Evolutionary conservation across 2,797 vertebrate genomes (phyloP), one percentile per base, ranked within the genome.

Genomic region (Natrix natrix): DNA sequence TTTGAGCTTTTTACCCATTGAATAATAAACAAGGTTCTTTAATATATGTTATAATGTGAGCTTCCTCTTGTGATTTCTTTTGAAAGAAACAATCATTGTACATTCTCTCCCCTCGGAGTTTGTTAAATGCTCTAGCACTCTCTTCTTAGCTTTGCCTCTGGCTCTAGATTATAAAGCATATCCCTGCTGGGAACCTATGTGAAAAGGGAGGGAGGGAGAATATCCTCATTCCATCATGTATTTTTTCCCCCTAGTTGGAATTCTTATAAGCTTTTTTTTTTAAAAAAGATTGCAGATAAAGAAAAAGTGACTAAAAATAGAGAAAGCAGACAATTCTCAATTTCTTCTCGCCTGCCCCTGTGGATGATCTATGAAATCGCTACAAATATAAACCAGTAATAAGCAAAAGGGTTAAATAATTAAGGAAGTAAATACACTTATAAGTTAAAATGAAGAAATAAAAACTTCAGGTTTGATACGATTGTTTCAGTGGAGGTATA

Each of bases 21-120:
- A 54, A 89, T 54, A 54, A 89, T 89, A 91, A 94, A 94, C 88
- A 92, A 86, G 37, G 28, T 22, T 83, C 74, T 91, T 87, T n/a
- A 87, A 89, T 17, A n/a, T 60, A n/a, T 24, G 16, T 74, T 91
- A 8, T 14, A 91, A 55, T n/a, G 37, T 92, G 74, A 48, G 69
- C 37, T 89, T 87, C 83, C 59, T 89, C 59, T 61, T 37, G 87
- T n/a, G 54, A 89, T 37, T 86, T 86, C 54, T 86, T 90, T 91
- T 54, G 54, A 89, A 52, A 92, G 28, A 87, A 17, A 61, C 26
- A 86, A 88, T 54, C 86, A 66, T 26, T 37, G 32, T 56, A 78
- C 74, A 60, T 91, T 48, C 5, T 78, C 12, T 89, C 74, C 37
- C 74, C n/a, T 8, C 20, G n/a, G 74, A 93, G 60, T 93, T 86